Evolutionary conservation across 2,113 vertebrate species (phyloP), one percentile per base, ranked within the genome.

Genomic region (Salminus brasiliensis): DNA sequence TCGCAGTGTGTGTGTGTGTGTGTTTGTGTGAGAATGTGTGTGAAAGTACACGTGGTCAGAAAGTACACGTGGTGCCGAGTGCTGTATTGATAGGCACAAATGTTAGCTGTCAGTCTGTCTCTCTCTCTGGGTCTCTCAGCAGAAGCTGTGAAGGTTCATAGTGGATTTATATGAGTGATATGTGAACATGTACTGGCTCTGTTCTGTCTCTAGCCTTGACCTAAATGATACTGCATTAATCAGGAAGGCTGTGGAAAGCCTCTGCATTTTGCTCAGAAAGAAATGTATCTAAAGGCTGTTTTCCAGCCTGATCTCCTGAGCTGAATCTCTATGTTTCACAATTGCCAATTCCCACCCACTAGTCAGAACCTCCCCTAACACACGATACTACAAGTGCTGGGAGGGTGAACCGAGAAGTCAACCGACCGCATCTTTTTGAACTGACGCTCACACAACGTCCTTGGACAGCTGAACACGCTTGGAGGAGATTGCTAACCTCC

Each of bases 1-100:
- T 25, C 52, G 4, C 47, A 52, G 77, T 60, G 53, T 69, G 45
- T 30, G 36, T 81, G 30, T 72, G 84, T 81, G 63, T 63, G 68
- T 81, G 79, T 62, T 74, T 66, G 13, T 74, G 69, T 68, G 18
- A 76, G 62, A 39, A 81, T n/a, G n/a, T 84, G 79, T 39, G 12
- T 53, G 45, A 63, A 52, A 59, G 23, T 36, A 21, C 70, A 59
- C 15, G 32, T 86, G 69, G 77, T 74, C 76, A 76, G 73, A 53
- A 36, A 62, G 53, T 25, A 11, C 77, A 73, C 21, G n/a, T 39
- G 81, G 55, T 85, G 76, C 81, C 74, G 87, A 82, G 83, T 76
- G 80, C 70, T 85, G 86, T 83, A 90, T 89, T 89, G 89, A 91
- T 88, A 47, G 53, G 53, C 29, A 63, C 88, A 88, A 85, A 88